Evolutionary conservation across 2,113 vertebrate genomes (phyloP).

Genomic region (Ochotona princeps): DNA sequence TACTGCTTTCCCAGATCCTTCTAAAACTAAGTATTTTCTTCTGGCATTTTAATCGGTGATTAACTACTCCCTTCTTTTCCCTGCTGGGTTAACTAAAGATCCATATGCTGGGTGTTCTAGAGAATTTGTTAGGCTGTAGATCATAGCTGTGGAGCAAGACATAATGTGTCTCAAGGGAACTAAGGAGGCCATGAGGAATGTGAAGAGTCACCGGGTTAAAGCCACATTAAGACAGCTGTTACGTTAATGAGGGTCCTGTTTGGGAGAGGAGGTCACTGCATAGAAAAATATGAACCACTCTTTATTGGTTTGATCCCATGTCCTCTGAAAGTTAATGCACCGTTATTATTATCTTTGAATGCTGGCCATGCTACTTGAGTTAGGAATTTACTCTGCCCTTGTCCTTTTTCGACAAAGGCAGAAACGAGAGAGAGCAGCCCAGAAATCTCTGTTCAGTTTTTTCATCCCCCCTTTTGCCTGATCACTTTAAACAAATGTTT

Average conservation of each 20-base stretch:
- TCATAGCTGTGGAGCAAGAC: conserved; percentile 87
- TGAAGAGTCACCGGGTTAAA: conserved; percentile 92
- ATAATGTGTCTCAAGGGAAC: conserved; percentile 89
- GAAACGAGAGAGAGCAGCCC: not conserved
- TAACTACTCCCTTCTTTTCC: conserved; percentile 87
- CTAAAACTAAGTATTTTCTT: conserved; percentile 84
- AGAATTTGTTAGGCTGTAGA: conserved; percentile 90
- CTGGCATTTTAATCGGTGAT: conserved; percentile 89
- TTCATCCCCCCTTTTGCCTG: not conserved
- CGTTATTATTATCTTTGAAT: conserved; percentile 46
- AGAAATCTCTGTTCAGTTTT: not conserved
- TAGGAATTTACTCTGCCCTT: not conserved
- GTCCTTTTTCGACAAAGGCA: not conserved
- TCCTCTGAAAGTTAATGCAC: conserved; percentile 75
- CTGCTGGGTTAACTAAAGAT: conserved; percentile 90
- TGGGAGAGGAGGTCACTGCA: conserved; percentile 86
- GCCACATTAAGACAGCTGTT: conserved; percentile 93
- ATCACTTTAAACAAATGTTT: not conserved
- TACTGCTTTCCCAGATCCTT: conserved; percentile 83
- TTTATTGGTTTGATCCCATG: conserved; percentile 80
- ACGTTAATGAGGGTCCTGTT: conserved; percentile 88
- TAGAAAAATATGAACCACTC: conserved; percentile 84
- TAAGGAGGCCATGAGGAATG: conserved; percentile 91
- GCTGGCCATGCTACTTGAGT: not conserved
- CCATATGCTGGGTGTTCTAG: conserved; percentile 91